Evolutionary conservation across 2,888 invertebrate species (phyloP).

Genomic region (Leptarthrus brevirostris): DNA sequence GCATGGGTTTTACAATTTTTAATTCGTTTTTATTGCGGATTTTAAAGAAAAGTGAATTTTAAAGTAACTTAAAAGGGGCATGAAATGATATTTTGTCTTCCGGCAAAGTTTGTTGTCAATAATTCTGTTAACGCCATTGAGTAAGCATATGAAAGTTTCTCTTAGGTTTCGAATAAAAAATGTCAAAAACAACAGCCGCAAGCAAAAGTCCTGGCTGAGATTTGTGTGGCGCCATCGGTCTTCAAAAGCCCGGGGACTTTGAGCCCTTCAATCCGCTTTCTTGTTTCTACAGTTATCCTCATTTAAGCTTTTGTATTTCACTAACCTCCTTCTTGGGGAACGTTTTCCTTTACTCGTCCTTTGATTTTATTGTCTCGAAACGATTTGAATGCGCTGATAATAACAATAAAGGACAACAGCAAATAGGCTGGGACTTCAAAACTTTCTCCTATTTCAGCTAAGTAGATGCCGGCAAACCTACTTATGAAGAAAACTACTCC

Average conservation of each 20-base stretch:
- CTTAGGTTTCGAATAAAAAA: too few relatives aligned
- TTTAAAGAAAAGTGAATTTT: too few relatives aligned
- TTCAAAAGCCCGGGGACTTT: constrained; percentile 41
- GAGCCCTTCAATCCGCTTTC: constrained; percentile 34
- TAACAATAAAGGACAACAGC: constrained; percentile 51
- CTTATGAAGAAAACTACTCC: constrained; percentile 2
- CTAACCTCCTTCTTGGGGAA: constrained; percentile 20
- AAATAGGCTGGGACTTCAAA: constrained; percentile 40
- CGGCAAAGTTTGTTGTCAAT: too few relatives aligned
- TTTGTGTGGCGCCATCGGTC: constrained; percentile 58
- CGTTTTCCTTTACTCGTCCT: constrained; percentile 41
- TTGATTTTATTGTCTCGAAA: constrained; percentile 53
- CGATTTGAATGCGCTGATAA: constrained; percentile 53
- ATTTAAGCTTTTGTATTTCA: constrained; percentile 32
- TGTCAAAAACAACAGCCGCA: constrained; percentile 29
- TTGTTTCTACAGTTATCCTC: constrained; percentile 23
- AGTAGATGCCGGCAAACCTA: background rate
- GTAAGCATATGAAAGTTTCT: too few relatives aligned
- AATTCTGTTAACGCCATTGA: too few relatives aligned
- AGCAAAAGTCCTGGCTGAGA: constrained; percentile 51
- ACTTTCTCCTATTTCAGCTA: constrained; percentile 6
- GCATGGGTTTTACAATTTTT: too few relatives aligned
- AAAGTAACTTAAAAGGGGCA: too few relatives aligned
- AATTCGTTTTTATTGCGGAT: too few relatives aligned
- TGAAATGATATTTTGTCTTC: too few relatives aligned